Conservation (phyloP, 2,888 invertebrate genomes). For the Agriotes lineatus region DNA sequence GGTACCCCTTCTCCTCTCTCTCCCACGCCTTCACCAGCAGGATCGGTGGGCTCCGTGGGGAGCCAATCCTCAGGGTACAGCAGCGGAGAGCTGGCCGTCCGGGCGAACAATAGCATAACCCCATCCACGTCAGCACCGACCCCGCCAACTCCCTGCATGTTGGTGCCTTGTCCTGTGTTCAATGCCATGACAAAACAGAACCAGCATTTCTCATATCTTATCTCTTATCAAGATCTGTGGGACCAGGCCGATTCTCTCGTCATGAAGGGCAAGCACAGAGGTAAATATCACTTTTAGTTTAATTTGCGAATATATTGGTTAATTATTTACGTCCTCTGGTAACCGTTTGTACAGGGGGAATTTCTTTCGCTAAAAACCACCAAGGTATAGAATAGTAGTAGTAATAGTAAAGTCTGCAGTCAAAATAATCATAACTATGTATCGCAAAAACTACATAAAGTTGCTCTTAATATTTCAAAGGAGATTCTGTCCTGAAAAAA, state of each 20-base stretch:
- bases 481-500: no score
- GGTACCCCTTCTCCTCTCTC: constrained; percentile 89
- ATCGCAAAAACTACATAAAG: no score
- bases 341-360: no score
- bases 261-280: constrained; percentile 81
- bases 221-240: constrained; percentile 91
- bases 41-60: constrained; percentile 80
- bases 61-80: constrained; percentile 77
- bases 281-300: constrained; percentile 66
- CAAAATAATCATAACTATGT: no score
- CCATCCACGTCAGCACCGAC: constrained; percentile 51
- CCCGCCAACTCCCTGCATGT: constrained; percentile 59
- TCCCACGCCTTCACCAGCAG: constrained; percentile 89
- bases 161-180: constrained; percentile 82
- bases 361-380: no score
- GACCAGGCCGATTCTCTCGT: constrained; percentile 89
- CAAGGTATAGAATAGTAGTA: no score
- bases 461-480: no score
- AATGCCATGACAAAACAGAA: constrained; percentile 85
- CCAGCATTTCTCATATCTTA: constrained; percentile 83
- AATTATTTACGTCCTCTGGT: no score
- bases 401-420: no score
- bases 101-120: constrained; percentile 57
- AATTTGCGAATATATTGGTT: constrained; percentile 7
- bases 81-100: constrained; percentile 73